phyloP scores from a whole-genome alignment of 1,140 invertebrate species.

The Reticulitermes speratus region DNA sequence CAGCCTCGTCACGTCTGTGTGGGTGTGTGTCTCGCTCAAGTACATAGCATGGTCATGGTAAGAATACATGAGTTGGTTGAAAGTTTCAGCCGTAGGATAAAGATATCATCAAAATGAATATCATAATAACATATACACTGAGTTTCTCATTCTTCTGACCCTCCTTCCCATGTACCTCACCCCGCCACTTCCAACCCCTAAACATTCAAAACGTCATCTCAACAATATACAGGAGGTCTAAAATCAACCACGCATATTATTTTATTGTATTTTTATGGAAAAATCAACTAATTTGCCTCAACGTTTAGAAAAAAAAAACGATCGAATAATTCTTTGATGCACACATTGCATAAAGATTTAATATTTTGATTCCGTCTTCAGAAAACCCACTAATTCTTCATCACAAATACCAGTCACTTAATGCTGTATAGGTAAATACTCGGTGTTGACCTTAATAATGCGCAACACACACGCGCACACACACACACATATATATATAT shows the following conservation, averaged over 20 bases:
- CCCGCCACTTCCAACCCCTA: not conserved
- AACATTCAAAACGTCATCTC: slow-evolving; percentile 16
- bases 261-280: too few species aligned
- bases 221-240: not conserved
- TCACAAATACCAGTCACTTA: too few species aligned
- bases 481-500: too few species aligned
- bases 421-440: too few species aligned
- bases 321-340: too few species aligned
- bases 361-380: too few species aligned
- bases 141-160: not conserved
- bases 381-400: too few species aligned
- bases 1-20: slow-evolving; percentile 1
- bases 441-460: too few species aligned
- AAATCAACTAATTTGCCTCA: too few species aligned
- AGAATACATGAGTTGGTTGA: not conserved
- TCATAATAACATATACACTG: slow-evolving; percentile 13
- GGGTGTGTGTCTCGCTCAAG: not conserved
- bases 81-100: not conserved
- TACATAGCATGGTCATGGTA: not conserved
- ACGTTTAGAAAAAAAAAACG: too few species aligned
- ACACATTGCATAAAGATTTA: too few species aligned
- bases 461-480: too few species aligned
- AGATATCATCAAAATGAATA: slow-evolving; percentile 14
- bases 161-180: not conserved
- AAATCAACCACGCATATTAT: not conserved